Evolutionary conservation across 2,113 vertebrate species (phyloP).

Genomic region (Tachysurus vachellii): DNA sequence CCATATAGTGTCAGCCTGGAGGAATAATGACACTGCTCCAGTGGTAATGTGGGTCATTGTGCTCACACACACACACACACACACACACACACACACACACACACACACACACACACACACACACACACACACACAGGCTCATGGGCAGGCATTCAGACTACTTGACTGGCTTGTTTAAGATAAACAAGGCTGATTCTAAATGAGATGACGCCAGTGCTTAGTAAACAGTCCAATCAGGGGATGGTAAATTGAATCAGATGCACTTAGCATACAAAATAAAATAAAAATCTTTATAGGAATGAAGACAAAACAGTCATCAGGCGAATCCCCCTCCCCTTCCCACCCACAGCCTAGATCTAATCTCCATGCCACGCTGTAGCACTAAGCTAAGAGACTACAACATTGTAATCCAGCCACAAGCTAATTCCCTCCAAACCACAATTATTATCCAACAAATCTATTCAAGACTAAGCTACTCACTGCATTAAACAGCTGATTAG

Average conservation of each 20-base stretch:
- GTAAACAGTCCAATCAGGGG: conserved; percentile 17
- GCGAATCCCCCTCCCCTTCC: conserved; percentile 9
- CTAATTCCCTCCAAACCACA: not conserved
- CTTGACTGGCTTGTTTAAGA: conserved; percentile 42
- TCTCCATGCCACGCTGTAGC: conserved; percentile 34
- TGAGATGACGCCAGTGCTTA: conserved; percentile 36
- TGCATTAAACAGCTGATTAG: not conserved
- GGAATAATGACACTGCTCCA: conserved; percentile 44
- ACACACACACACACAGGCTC: conserved; percentile 20
- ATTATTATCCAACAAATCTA: conserved; percentile 13
- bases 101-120: conserved; percentile 31
- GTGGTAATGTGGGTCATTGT: conserved; percentile 50
- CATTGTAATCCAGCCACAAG: conserved; percentile 25
- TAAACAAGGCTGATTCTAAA: conserved; percentile 32
- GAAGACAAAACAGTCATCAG: conserved; percentile 28
- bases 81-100: conserved; percentile 33
- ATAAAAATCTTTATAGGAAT: conserved; percentile 15
- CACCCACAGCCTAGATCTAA: conserved; percentile 31
- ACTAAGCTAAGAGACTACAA: conserved; percentile 3
- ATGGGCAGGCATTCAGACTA: conserved; percentile 25
- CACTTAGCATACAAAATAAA: conserved; percentile 19
- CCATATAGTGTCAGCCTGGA: conserved; percentile 31
- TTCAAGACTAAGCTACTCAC: not conserved
- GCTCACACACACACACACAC: conserved; percentile 30
- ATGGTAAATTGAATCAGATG: conserved; percentile 18